Base-by-base conservation (phyloP, 1,140 invertebrate species). In the Tetragnatha versicolor region DNA sequence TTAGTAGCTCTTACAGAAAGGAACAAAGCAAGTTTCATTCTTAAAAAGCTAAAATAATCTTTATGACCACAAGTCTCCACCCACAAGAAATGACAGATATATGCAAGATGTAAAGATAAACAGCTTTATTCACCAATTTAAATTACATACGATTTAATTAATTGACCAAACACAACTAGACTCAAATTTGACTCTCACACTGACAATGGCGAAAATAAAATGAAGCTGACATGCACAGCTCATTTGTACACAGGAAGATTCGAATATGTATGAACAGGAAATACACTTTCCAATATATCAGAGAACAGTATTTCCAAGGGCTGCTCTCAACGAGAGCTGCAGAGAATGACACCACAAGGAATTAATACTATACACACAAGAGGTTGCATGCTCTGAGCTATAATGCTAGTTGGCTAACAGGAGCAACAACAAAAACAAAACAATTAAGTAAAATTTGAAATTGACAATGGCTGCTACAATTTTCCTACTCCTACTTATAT, bases 71-170 rank as follows among this genome's bases (percentile, higher is more conserved):
- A n/a, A n/a, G n/a, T n/a, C n/a, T n/a, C n/a, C n/a, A n/a, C n/a
- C n/a, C n/a, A n/a, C n/a, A n/a, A n/a, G n/a, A n/a, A n/a, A n/a
- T n/a, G n/a, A n/a, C n/a, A n/a, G n/a, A n/a, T n/a, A n/a, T 0
- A 65, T 0, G 42, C 25, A 35, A 37, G 49, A 61, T n/a, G 5
- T 83, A 84, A 83, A 82, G 83, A 84, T 82, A 84, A 84, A 84
- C 81, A 84, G 81, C 82, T 84, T 84, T 84, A 84, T 84, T 84
- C 83, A 83, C 83, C 83, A 84, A 84, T 82, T 84, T 82, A 84
- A 83, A 84, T 84, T 79, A 79, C 78, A 79, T 79, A 79, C 78
- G 47, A 58, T 79, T 79, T 72, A 51, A 37, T 20, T 79, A 69
- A 69, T 42, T 79, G 60, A 79, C 78, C 51, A 72, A 79, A 79